These are phyloP conservation scores for Calameuta pallipes DNA, from an alignment of 2,888 invertebrate genomes.

Conservation along the genomic window DNA sequence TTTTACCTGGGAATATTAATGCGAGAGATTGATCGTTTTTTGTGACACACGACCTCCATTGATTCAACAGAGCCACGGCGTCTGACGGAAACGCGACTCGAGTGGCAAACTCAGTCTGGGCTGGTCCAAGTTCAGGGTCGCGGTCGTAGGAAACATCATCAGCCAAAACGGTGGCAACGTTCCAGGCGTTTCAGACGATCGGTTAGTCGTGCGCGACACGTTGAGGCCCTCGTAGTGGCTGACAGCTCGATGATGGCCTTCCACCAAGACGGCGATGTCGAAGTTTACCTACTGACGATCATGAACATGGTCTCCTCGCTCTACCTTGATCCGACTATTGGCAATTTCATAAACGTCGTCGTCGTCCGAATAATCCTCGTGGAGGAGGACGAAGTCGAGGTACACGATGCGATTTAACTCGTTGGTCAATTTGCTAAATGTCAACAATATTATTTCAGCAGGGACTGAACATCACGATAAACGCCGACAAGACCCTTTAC, in stretches of 20 bases:
- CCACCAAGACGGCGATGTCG: constrained; percentile 83
- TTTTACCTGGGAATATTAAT: too few species aligned
- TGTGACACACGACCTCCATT: background rate
- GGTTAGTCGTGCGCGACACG: constrained; percentile 81
- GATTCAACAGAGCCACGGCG: constrained; percentile 54
- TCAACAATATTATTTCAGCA: constrained; percentile 55
- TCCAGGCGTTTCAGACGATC: constrained; percentile 68
- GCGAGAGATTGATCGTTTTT: too few species aligned
- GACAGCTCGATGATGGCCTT: constrained; percentile 89
- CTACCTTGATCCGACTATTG: constrained; percentile 90
- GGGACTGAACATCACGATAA: constrained; percentile 79
- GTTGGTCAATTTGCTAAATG: background rate
- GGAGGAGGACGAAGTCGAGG: constrained; percentile 72
- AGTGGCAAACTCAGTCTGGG: constrained; percentile 72
- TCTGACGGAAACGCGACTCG: constrained; percentile 65
- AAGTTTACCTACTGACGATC: constrained; percentile 88
- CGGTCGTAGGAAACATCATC: constrained; percentile 47
- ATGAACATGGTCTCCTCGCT: constrained; percentile 92
- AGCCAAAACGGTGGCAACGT: constrained; percentile 49
- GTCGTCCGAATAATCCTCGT: constrained; percentile 86
- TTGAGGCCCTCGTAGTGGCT: constrained; percentile 89
- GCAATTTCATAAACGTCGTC: constrained; percentile 91
- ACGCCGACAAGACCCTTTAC: constrained; percentile 84
- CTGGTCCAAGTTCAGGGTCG: constrained; percentile 68
- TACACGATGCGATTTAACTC: constrained; percentile 41